Base-by-base conservation (phyloP, 2,113 vertebrate genomes). In the Pogona vitticeps region DNA sequence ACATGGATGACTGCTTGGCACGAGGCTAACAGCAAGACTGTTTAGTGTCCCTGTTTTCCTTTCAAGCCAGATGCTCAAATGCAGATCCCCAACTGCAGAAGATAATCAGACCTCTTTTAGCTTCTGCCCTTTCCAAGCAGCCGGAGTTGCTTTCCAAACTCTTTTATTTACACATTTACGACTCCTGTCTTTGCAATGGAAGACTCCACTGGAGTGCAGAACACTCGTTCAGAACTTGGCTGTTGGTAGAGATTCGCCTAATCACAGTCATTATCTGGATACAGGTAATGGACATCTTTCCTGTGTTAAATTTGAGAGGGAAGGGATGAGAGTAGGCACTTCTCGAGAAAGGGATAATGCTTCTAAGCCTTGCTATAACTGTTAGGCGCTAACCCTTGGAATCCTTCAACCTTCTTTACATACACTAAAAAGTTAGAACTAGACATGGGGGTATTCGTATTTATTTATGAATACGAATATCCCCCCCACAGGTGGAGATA, bases 211-310 rank as follows among this genome's bases (percentile, higher is more conserved):
- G 95, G 95, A 93, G 94, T 77, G 88, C 94, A 76, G 84, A 94
- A 92, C 92, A 92, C 94, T 93, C 93, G 91, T 93, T 94, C 93
- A 93, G 95, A 94, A 95, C 94, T 92, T 92, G 92, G 93, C 94
- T 94, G 95, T 94, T 94, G 94, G 94, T 91, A 92, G 93, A 92
- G 94, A 92, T 93, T 91, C 91, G 92, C 93, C 95, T 95, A 93
- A 95, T 94, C 94, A 94, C 87, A 94, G 92, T 95, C 94, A 95
- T 95, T 95, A 94, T 94, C 94, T 94, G 93, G 91, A 91, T 94
- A 92, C 95, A 95, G 94, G 95, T 95, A 95, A 95, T 95, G 91
- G 95, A 94, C 93, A 95, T 95, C 93, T 94, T 95, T 95, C 93
- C 95, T 86, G 94, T 93, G 91, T 92, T 95, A 95, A 95, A 93